Evolutionary conservation across 1,140 invertebrate genomes (phyloP).

Genomic region (Drosophila subobscura): DNA sequence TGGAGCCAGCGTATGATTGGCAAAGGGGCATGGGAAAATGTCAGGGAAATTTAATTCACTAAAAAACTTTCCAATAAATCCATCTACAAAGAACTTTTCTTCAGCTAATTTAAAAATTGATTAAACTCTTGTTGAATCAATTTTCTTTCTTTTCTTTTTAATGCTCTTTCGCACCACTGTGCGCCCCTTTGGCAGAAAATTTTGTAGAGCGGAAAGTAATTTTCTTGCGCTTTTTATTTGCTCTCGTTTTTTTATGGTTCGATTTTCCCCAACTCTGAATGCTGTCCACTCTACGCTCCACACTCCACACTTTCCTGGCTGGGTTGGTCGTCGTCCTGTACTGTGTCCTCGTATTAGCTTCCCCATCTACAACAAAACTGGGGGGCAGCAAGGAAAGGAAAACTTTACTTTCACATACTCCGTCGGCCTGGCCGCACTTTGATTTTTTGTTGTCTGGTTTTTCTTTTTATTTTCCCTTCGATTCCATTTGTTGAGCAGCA

Average conservation of each 20-base stretch:
- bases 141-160: no score
- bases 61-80: not conserved
- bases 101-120: no score
- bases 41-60: not conserved
- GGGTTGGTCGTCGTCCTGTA: slow-evolving; percentile 19
- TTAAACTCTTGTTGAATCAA: no score
- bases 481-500: slow-evolving; percentile 11
- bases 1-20: not conserved
- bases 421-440: slow-evolving; percentile 53
- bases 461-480: slow-evolving; percentile 11
- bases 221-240: slow-evolving; percentile 77
- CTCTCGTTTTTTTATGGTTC: slow-evolving; percentile 68
- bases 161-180: slow-evolving; percentile 4
- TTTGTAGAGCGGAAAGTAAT: slow-evolving; percentile 81
- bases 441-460: slow-evolving; percentile 76
- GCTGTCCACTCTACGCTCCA: not conserved
- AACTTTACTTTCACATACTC: slow-evolving; percentile 68
- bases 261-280: slow-evolving; percentile 42
- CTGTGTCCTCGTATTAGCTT: slow-evolving; percentile 54
- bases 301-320: not conserved
- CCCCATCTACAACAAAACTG: slow-evolving; percentile 13
- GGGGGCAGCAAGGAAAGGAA: slow-evolving; percentile 36
- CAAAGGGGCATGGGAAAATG: no score
- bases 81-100: no score
- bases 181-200: slow-evolving; percentile 31